A percentile compares a stretch with the other conserved stretches of the same genome.
phyloP scores from a whole-genome alignment of 1,140 invertebrate genomes.

The Drosophila malerkotliana region DNA sequence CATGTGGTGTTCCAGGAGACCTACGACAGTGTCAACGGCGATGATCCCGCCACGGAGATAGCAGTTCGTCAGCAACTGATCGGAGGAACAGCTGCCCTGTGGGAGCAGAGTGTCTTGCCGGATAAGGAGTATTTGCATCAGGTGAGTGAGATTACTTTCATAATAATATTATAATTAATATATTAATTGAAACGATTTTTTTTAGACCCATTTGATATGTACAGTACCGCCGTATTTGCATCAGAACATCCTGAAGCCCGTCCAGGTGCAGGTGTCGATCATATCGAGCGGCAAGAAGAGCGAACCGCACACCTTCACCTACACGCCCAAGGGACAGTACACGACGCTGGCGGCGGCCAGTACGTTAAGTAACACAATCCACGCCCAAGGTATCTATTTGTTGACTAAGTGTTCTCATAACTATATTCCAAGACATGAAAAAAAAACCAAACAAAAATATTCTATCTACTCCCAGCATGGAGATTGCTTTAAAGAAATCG shows the following conservation, averaged over 20 bases:
- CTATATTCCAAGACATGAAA: not conserved
- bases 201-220: conserved; percentile 96
- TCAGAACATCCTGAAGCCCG: conserved; percentile 87
- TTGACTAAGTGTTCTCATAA: conserved; percentile 57
- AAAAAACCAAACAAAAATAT: conserved; percentile 11
- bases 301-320: conserved; percentile 94
- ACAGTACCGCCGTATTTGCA: conserved; percentile 92
- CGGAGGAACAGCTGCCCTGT: conserved; percentile 85
- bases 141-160: conserved; percentile 84
- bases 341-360: conserved; percentile 78
- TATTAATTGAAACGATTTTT: not conserved
- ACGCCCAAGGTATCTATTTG: conserved; percentile 83
- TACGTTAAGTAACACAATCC: conserved; percentile 77
- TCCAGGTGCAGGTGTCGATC: conserved; percentile 91
- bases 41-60: conserved; percentile 72
- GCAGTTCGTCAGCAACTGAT: conserved; percentile 64
- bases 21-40: conserved; percentile 81
- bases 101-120: conserved; percentile 91
- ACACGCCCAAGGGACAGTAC: conserved; percentile 86
- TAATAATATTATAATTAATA: not conserved
- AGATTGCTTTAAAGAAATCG: conserved; percentile 1
- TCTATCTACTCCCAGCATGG: not conserved
- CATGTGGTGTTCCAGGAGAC: conserved; percentile 92
- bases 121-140: conserved; percentile 94
- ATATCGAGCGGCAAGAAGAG: conserved; percentile 94